Percentiles rank a stretch among this genome's conserved stretches.
These are phyloP conservation scores for Acanthiza pusilla DNA, from an alignment of 2,797 vertebrate genomes.

Conservation along the genomic window DNA sequence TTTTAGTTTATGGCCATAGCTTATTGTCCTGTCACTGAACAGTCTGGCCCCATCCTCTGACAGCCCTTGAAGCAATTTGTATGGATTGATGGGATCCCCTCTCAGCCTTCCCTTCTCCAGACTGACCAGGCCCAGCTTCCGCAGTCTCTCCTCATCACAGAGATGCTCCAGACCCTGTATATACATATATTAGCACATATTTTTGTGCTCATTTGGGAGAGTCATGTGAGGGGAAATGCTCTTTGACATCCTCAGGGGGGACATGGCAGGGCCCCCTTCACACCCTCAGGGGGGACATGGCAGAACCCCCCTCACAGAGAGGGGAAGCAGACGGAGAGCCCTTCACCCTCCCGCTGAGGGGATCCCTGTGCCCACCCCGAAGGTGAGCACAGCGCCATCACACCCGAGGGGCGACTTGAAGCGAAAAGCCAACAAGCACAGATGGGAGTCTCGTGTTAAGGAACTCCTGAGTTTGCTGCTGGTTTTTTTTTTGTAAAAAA, in stretches of 20 bases:
- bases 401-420: background rate
- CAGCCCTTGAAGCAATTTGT: background rate
- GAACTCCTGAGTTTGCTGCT: background rate
- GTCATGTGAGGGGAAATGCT: background rate
- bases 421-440: conserved; percentile 48
- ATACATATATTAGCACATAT: rapidly evolving
- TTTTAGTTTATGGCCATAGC: background rate
- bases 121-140: background rate
- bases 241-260: background rate
- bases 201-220: background rate
- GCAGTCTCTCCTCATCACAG: background rate
- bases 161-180: background rate
- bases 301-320: background rate
- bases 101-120: background rate
- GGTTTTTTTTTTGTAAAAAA: rapidly evolving
- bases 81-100: background rate
- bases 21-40: background rate
- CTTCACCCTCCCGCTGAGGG: background rate
- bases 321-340: background rate
- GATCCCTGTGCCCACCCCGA: background rate
- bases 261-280: background rate
- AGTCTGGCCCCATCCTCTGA: background rate
- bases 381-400: background rate
- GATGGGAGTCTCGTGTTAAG: conserved; percentile 71
- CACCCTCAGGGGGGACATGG: background rate